Conservation (phyloP, 64 coral and sea anemone species). For the Orbicella faveolata region DNA sequence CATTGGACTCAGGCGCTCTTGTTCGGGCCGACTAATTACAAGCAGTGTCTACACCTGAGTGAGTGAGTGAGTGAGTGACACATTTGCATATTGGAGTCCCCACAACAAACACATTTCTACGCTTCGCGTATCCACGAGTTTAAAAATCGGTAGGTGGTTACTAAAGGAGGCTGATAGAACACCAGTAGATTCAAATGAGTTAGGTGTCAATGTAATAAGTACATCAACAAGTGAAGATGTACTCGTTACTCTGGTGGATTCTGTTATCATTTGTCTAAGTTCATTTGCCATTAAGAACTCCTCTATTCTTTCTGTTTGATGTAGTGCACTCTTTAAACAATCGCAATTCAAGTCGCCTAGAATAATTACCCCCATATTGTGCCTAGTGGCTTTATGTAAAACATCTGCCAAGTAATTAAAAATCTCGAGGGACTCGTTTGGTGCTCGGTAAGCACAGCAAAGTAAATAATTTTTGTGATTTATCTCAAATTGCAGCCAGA, state of each 20-base stretch:
- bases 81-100: too few species aligned
- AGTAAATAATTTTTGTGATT: conserved; percentile 37
- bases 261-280: conserved; percentile 11
- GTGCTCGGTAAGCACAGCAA: conserved; percentile 58
- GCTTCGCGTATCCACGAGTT: too few species aligned
- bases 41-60: too few species aligned
- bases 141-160: conserved; percentile 4
- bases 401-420: conserved; percentile 71
- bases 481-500: conserved; percentile 20
- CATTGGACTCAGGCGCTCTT: too few species aligned
- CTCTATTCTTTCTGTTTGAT: conserved; percentile 26
- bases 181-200: neutral
- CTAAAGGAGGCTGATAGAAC: conserved; percentile 4
- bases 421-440: conserved; percentile 1
- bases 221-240: conserved; percentile 8
- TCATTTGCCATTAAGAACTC: conserved; percentile 31
- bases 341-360: conserved; percentile 40
- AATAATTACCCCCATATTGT: conserved; percentile 34
- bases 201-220: conserved; percentile 13
- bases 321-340: conserved; percentile 33
- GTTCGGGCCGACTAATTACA: too few species aligned
- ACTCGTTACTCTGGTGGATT: conserved; percentile 40
- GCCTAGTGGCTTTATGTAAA: conserved; percentile 1
- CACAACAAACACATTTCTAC: too few species aligned
- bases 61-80: too few species aligned